phyloP scores from a whole-genome alignment of 2,113 vertebrate species.

The Pampusana beccarii region DNA sequence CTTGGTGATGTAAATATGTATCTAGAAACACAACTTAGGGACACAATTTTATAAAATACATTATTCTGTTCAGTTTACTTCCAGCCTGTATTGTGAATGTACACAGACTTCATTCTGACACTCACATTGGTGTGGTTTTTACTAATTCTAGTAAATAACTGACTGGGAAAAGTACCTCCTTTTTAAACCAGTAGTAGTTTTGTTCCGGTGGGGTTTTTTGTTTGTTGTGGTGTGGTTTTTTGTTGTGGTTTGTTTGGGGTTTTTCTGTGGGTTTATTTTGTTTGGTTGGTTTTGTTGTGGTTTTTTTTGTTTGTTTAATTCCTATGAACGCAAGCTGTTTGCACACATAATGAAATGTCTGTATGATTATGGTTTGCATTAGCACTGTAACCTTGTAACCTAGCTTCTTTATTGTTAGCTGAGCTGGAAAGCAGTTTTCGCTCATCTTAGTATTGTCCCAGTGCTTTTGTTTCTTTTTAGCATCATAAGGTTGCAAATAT shows the following conservation, averaged over 20 bases:
- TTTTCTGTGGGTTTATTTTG: no score
- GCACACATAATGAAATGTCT: not conserved
- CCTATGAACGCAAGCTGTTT: not conserved
- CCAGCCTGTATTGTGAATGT: not conserved
- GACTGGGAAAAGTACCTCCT: not conserved
- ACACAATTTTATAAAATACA: not conserved
- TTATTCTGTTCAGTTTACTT: not conserved
- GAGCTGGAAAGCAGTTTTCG: not conserved
- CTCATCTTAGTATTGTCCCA: not conserved
- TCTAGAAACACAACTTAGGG: not conserved
- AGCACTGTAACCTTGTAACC: not conserved
- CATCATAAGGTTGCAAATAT: not conserved
- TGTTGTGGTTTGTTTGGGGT: no score
- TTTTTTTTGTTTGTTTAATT: no score
- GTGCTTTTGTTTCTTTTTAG: not conserved
- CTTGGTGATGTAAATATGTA: not conserved
- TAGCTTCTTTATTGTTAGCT: not conserved
- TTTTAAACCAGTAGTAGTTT: not conserved
- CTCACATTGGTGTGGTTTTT: not conserved
- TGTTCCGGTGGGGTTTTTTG: no score
- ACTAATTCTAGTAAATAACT: not conserved
- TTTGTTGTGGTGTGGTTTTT: no score
- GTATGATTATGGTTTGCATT: not conserved
- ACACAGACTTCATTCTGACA: not conserved
- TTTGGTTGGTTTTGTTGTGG: no score